Conservation (phyloP, 2,888 invertebrate species). For the Oegoconia quadripuncta region DNA sequence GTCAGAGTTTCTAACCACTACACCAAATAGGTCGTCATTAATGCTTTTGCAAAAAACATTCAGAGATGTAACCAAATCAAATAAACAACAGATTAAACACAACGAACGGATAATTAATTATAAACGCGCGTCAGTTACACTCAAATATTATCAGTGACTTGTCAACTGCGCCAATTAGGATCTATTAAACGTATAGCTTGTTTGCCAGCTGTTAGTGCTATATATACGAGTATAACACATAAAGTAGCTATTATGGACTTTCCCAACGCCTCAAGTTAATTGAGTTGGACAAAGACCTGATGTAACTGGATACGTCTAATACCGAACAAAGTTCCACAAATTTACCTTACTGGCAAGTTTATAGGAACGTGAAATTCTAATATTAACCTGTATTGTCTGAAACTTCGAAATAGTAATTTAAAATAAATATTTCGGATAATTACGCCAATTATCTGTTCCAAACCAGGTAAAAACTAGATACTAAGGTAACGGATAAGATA, state of each 20-base stretch:
- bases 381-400: too few relatives aligned
- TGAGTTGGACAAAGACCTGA: constrained; percentile 18
- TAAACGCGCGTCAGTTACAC: constrained; percentile 35
- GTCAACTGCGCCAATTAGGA: constrained; percentile 58
- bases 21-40: too few relatives aligned
- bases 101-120: constrained; percentile 25
- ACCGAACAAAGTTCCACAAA: too few relatives aligned
- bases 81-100: constrained; percentile 1
- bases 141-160: constrained; percentile 28
- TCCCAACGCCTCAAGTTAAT: constrained; percentile 48
- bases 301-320: background rate
- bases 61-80: background rate
- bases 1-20: too few relatives aligned
- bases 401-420: too few relatives aligned
- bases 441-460: too few relatives aligned
- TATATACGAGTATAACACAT: constrained; percentile 53
- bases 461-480: too few relatives aligned
- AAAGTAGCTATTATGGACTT: constrained; percentile 58
- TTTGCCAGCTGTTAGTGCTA: constrained; percentile 47
- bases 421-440: too few relatives aligned
- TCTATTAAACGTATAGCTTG: constrained; percentile 58
- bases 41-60: too few relatives aligned
- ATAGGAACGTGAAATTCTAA: too few relatives aligned
- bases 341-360: too few relatives aligned
- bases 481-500: too few relatives aligned